These are phyloP conservation scores for Caenorhabditis angaria DNA, from an alignment of 2,888 invertebrate species.

Conservation along the genomic window DNA sequence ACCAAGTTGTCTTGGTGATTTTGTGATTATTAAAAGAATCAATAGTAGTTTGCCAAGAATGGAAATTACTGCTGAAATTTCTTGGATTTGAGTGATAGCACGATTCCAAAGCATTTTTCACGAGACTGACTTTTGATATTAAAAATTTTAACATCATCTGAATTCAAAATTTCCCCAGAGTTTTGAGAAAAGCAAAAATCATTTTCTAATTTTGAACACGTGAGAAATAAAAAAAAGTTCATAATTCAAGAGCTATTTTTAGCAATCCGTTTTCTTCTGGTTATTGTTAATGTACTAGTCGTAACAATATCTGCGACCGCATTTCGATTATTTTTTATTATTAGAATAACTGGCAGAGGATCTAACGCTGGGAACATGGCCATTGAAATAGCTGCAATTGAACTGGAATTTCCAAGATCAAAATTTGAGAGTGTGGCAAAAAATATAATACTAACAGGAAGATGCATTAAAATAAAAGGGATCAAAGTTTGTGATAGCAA, in stretches of 20 bases:
- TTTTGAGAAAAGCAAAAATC: too few relatives aligned
- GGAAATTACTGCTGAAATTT: not conserved
- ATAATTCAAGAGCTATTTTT: too few relatives aligned
- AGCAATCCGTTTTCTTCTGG: too few relatives aligned
- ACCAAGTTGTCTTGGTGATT: not conserved
- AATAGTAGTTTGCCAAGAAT: not conserved
- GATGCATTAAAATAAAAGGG: not conserved
- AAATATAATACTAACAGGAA: conserved; percentile 20
- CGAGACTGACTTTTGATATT: too few relatives aligned
- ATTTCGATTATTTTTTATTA: not conserved
- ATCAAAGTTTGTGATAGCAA: not conserved
- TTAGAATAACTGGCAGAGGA: not conserved
- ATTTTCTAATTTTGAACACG: too few relatives aligned
- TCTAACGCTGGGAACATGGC: not conserved
- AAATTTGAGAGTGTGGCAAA: conserved; percentile 23
- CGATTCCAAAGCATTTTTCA: too few relatives aligned
- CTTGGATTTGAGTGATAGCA: not conserved
- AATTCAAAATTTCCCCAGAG: too few relatives aligned
- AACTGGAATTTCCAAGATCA: not conserved
- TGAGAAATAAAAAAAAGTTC: too few relatives aligned
- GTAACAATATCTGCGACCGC: too few relatives aligned
- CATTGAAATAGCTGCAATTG: not conserved
- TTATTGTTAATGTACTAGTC: too few relatives aligned
- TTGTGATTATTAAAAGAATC: not conserved
- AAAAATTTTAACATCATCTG: too few relatives aligned